phyloP scores from a whole-genome alignment of 1,140 invertebrate species.

The Antheraea mylitta region DNA sequence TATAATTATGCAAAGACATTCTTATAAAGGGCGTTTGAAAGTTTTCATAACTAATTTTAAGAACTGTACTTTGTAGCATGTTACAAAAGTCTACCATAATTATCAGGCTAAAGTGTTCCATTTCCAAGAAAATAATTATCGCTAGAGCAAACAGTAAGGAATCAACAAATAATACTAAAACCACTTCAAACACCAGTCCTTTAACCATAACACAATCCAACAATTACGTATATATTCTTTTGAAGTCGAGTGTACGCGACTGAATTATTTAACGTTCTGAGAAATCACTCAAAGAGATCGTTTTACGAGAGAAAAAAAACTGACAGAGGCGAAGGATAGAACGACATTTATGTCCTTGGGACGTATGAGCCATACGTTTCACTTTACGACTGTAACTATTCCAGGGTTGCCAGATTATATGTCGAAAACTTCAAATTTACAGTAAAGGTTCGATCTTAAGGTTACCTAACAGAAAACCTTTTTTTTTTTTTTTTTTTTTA shows the following conservation, averaged over 20 bases:
- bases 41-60: no score
- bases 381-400: constrained; percentile 45
- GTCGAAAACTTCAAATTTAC: background rate
- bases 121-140: background rate
- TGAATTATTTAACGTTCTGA: constrained; percentile 47
- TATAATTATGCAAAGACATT: no score
- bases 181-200: constrained; percentile 4
- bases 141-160: background rate
- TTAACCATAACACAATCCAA: background rate
- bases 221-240: constrained; percentile 42
- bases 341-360: constrained; percentile 50
- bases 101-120: background rate
- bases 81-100: background rate
- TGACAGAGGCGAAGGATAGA: constrained; percentile 35
- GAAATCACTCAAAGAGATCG: constrained; percentile 60
- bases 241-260: constrained; percentile 36
- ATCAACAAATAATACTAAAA: constrained; percentile 1
- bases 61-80: no score
- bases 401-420: constrained; percentile 3
- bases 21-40: no score
- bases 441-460: background rate
- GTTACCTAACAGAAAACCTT: background rate
- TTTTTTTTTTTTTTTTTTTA: no score
- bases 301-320: constrained; percentile 55
- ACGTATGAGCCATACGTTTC: constrained; percentile 39